These are phyloP conservation scores for Lagodon rhomboides DNA, from an alignment of 2,797 vertebrate genomes.

Conservation along the genomic window DNA sequence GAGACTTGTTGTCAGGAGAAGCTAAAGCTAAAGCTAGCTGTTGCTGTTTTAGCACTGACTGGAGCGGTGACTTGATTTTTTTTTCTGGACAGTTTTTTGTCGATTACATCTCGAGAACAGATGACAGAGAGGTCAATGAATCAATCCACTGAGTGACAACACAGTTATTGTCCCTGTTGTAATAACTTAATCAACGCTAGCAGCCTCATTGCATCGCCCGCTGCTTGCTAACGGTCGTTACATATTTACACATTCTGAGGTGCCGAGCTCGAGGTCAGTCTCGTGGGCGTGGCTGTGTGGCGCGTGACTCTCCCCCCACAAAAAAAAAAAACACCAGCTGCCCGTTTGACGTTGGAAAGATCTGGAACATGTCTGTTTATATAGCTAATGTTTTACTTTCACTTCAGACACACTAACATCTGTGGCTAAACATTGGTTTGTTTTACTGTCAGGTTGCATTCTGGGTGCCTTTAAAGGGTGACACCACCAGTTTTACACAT, in stretches of 20 bases:
- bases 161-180: background rate
- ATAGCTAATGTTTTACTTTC: too few relatives aligned
- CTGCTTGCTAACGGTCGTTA: background rate
- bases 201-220: background rate
- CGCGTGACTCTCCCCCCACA: constrained; percentile 35
- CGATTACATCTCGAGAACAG: background rate
- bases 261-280: background rate
- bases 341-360: background rate
- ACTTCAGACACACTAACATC: background rate
- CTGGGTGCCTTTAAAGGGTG: background rate
- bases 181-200: rapidly evolving
- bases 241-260: background rate
- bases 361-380: background rate
- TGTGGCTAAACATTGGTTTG: background rate
- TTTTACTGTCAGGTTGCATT: too few relatives aligned
- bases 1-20: background rate
- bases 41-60: background rate
- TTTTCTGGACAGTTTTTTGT: background rate
- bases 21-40: constrained; percentile 40
- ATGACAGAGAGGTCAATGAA: background rate
- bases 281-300: constrained; percentile 8
- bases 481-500: too few relatives aligned
- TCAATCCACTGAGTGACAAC: rapidly evolving
- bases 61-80: background rate
- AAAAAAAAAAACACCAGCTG: constrained; percentile 18